Evolutionary conservation across 2,113 vertebrate species (phyloP).

Genomic region (Hylia prasina): DNA sequence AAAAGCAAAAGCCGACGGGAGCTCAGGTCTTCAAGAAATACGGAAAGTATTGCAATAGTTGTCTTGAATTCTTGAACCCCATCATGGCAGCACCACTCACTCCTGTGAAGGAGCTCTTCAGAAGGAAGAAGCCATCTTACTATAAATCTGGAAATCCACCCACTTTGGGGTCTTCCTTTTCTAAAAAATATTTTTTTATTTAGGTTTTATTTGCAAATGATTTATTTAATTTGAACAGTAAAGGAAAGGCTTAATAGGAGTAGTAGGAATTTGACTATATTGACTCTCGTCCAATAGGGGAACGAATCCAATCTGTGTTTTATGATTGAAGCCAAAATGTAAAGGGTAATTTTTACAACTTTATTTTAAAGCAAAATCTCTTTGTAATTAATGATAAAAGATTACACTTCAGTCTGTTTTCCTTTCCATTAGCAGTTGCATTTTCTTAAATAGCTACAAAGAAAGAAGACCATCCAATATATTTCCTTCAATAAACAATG

Average conservation of each 20-base stretch:
- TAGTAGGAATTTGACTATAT: not conserved
- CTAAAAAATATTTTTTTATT: not conserved
- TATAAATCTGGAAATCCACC: not conserved
- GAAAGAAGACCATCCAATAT: not conserved
- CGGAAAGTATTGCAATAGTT: not conserved
- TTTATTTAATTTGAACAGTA: not conserved
- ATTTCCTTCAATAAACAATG: not conserved
- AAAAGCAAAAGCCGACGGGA: not conserved
- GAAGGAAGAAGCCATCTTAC: not conserved
- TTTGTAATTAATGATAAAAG: not conserved
- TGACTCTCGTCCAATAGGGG: not conserved
- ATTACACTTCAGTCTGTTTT: not conserved
- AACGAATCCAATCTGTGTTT: not conserved
- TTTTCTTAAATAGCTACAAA: not conserved
- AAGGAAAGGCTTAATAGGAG: not conserved
- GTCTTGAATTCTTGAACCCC: not conserved
- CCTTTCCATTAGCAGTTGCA: not conserved
- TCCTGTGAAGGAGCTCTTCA: not conserved
- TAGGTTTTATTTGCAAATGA: not conserved
- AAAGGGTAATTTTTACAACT: not conserved
- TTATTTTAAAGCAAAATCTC: not conserved
- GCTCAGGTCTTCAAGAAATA: not conserved
- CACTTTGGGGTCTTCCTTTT: not conserved
- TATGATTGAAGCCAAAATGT: not conserved
- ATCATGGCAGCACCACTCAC: accelerated